A percentile compares a stretch with the other conserved stretches of the same genome.
phyloP scores from a whole-genome alignment of 2,797 vertebrate genomes.

The Tenualosa thibaudeaui region DNA sequence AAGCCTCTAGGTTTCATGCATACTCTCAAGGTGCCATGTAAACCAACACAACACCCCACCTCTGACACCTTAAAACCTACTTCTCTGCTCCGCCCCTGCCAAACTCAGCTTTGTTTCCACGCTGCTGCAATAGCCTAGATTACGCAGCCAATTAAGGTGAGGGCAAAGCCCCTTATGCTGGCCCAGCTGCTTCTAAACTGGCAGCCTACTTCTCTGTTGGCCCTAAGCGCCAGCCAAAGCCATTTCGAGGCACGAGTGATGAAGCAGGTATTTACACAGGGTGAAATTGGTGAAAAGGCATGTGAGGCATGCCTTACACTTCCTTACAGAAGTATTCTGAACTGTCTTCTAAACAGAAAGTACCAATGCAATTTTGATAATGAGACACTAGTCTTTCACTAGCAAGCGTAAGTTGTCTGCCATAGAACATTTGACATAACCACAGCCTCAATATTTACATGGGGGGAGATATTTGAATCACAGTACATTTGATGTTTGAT shows the following conservation, averaged over 20 bases:
- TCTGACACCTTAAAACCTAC: background rate
- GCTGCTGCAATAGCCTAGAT: constrained; percentile 62
- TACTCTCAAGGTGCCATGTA: background rate
- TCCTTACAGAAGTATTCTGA: too few species aligned
- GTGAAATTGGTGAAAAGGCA: background rate
- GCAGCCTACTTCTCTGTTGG: background rate
- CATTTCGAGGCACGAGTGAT: background rate
- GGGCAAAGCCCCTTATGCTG: constrained; percentile 70
- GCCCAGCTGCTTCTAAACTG: constrained; percentile 28
- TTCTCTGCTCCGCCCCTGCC: background rate
- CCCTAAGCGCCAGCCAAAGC: background rate
- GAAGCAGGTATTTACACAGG: background rate
- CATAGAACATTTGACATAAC: background rate
- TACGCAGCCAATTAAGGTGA: constrained; percentile 69
- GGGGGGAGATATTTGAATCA: background rate
- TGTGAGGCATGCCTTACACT: too few species aligned
- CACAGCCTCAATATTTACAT: background rate
- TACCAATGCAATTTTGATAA: background rate
- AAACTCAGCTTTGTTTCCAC: background rate
- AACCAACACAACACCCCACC: background rate
- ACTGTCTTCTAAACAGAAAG: too few species aligned
- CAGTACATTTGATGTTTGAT: background rate
- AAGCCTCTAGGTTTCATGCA: background rate
- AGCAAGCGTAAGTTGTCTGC: background rate
- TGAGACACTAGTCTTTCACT: background rate